Base-by-base conservation (phyloP, 2,888 invertebrate genomes). In the Tachina grossa region DNA sequence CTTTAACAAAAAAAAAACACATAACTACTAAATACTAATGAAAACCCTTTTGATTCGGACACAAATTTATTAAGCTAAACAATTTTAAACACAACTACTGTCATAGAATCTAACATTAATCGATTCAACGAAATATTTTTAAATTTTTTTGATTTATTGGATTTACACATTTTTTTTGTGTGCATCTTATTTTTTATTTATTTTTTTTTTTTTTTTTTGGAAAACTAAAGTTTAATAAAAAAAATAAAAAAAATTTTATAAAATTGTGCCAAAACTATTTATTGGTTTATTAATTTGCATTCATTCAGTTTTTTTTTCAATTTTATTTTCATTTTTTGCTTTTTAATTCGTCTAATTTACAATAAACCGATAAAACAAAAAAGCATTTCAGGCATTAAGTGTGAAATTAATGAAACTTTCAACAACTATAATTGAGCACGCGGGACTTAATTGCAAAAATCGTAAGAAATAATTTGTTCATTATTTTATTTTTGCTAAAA, bases 391-490 rank as follows among this genome's bases (percentile, higher is more conserved):
- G 61, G 31, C 68, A 69, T 22, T 31, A 78, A 78, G 59, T 68
- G 41, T 43, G 61, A 78, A 68, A 78, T 53, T 49, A 10, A 55
- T 63, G 74, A 69, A 78, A 85, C 69, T 78, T 78, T 74, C 59
- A 78, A 63, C 81, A 77, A 78, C 57, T 69, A 57, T 82, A 82
- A 80, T 85, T 75, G 81, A 69, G 77, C 81, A 69, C 72, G 43
- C 49, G 77, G 74, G 84, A 81, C 61, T 69, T 41, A 68, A 80
- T 51, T 41, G n/a, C 5, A n/a, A 59, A 59, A 61, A 43, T 0
- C 16, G 2, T 5, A 53, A 53, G 16, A 53, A 43, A 61, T 41
- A 43, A 22, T 22, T 45, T 45, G 19, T 45, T 45, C 31, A 31
- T 31, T 6, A 31, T 31, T 31, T 31, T 49, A 51, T 61, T 61